These are phyloP conservation scores for Sphinx pinastri DNA, from an alignment of 2,888 invertebrate genomes.

Conservation along the genomic window DNA sequence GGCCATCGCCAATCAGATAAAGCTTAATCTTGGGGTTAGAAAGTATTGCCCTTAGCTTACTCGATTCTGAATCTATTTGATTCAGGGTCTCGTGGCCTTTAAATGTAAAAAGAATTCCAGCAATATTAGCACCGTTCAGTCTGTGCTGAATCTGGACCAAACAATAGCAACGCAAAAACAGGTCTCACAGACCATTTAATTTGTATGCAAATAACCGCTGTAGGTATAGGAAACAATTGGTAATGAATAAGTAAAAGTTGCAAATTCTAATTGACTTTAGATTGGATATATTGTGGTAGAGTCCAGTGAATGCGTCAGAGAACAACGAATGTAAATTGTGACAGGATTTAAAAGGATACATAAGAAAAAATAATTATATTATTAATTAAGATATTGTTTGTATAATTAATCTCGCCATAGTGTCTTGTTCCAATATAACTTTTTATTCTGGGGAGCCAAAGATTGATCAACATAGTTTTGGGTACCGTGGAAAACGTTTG, in stretches of 20 bases:
- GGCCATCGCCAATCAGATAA: neutral
- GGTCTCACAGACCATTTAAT: conserved; percentile 10
- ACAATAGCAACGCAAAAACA: conserved; percentile 15
- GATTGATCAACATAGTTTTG: too few relatives aligned
- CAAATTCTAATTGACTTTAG: neutral
- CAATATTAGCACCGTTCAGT: neutral
- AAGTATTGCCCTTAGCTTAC: neutral
- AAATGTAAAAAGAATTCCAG: conserved; percentile 3
- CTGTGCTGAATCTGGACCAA: neutral
- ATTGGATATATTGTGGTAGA: neutral
- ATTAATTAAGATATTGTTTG: too few relatives aligned
- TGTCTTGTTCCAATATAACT: too few relatives aligned
- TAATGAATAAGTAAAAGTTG: conserved; percentile 7
- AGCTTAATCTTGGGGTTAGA: neutral
- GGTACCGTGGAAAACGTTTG: too few relatives aligned
- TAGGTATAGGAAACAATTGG: neutral
- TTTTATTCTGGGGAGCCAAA: too few relatives aligned
- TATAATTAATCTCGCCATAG: too few relatives aligned
- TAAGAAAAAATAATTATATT: too few relatives aligned
- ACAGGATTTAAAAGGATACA: too few relatives aligned
- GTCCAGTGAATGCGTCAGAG: neutral
- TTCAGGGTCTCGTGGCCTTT: conserved; percentile 1
- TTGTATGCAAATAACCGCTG: conserved; percentile 4
- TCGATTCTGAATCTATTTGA: neutral
- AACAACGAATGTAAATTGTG: neutral